These are phyloP conservation scores for Eudyptes chrysolophus DNA, from an alignment of 2,113 vertebrate genomes.

Conservation along the genomic window DNA sequence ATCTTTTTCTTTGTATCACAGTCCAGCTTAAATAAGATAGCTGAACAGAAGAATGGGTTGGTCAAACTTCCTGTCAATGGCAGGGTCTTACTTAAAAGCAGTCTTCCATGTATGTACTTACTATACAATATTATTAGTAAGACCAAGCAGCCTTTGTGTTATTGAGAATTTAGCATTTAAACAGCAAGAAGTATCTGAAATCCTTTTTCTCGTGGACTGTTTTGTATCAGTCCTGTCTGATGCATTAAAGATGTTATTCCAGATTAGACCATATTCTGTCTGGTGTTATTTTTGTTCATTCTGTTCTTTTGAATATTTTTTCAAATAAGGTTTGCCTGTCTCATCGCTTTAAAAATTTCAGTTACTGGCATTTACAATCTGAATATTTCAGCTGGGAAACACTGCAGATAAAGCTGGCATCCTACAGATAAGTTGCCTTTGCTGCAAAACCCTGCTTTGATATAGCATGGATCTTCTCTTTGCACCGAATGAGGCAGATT, in stretches of 20 bases:
- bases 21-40: neutral
- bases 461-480: neutral
- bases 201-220: neutral
- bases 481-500: neutral
- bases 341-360: neutral
- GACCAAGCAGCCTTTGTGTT: neutral
- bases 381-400: conserved; percentile 3
- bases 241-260: conserved; percentile 15
- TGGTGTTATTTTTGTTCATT: conserved; percentile 8
- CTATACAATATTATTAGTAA: neutral
- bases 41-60: neutral
- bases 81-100: neutral
- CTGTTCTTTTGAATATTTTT: conserved; percentile 36
- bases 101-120: neutral
- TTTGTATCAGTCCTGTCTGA: neutral
- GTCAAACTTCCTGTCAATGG: neutral
- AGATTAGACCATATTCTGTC: neutral
- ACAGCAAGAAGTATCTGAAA: neutral
- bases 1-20: neutral
- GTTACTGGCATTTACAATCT: neutral
- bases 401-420: neutral
- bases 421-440: neutral
- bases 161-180: neutral
- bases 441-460: neutral
- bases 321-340: conserved; percentile 9